phyloP scores from a whole-genome alignment of 2,113 vertebrate species.

The Hassar affinis region DNA sequence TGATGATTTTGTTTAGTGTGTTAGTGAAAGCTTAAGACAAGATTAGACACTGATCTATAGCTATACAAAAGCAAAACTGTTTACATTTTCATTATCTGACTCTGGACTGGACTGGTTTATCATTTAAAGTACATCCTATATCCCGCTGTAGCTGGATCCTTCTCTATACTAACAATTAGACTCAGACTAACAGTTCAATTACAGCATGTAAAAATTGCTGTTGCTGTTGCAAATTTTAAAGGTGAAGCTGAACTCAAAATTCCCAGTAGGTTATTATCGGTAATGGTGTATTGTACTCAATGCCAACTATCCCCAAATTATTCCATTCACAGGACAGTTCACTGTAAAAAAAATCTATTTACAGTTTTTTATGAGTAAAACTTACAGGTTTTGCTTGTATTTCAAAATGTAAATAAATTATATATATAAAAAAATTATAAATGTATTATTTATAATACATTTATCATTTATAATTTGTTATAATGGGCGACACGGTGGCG shows the following conservation, averaged over 20 bases:
- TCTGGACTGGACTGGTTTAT: not conserved
- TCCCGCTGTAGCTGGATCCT: not conserved
- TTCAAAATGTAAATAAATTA: too few relatives aligned
- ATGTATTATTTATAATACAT: too few relatives aligned
- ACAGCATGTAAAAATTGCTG: not conserved
- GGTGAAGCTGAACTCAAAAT: too few relatives aligned
- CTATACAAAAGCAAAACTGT: not conserved
- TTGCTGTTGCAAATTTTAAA: too few relatives aligned
- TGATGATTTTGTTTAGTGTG: slow-evolving; percentile 8
- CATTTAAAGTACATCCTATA: not conserved
- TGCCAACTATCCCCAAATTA: not conserved
- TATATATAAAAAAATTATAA: too few relatives aligned
- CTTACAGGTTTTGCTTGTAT: too few relatives aligned
- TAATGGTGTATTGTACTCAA: not conserved
- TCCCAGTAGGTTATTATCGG: not conserved
- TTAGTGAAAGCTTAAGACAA: slow-evolving; percentile 29
- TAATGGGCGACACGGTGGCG: too few relatives aligned
- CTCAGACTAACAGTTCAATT: not conserved
- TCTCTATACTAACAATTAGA: too few relatives aligned
- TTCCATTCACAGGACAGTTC: not conserved
- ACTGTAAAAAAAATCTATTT: too few relatives aligned
- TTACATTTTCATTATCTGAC: not conserved
- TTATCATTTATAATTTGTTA: too few relatives aligned
- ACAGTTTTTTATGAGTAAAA: too few relatives aligned
- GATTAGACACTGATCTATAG: slow-evolving; percentile 10